Conservation (phyloP, 2,797 vertebrate genomes). For the Amphiprion clarkii region DNA sequence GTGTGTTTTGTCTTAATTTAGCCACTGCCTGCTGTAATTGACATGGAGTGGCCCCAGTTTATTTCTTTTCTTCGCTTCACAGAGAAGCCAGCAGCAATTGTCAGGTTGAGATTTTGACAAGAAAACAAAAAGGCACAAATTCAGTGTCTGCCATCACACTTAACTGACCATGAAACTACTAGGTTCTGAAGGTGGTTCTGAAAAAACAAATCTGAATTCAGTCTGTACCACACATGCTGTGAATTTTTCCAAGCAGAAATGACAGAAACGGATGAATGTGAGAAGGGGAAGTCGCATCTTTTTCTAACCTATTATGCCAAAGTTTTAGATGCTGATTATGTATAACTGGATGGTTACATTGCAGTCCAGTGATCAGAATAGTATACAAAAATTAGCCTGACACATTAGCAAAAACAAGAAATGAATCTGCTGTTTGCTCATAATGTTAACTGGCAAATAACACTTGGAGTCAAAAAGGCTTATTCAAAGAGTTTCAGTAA, state of each 20-base stretch:
- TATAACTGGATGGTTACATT: slow-evolving; percentile 23
- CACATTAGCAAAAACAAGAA: neutral
- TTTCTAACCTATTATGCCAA: slow-evolving; percentile 23
- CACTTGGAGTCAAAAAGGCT: neutral
- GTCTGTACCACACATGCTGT: neutral
- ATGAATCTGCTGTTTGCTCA: slow-evolving; percentile 1
- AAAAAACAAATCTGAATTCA: slow-evolving; percentile 37
- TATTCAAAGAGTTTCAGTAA: slow-evolving; percentile 1
- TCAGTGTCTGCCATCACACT: slow-evolving; percentile 23
- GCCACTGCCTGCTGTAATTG: slow-evolving; percentile 45
- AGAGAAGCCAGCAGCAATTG: slow-evolving; percentile 53
- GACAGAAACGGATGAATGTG: neutral
- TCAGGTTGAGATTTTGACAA: slow-evolving; percentile 55
- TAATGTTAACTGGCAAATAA: slow-evolving; percentile 6
- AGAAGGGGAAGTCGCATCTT: slow-evolving; percentile 6
- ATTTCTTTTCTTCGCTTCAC: slow-evolving; percentile 41
- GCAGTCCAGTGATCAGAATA: neutral
- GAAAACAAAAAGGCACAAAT: slow-evolving; percentile 49
- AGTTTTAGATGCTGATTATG: slow-evolving; percentile 29
- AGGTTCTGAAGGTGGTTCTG: slow-evolving; percentile 38
- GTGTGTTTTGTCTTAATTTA: slow-evolving; percentile 53
- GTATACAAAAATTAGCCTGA: neutral
- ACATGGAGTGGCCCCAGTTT: slow-evolving; percentile 37
- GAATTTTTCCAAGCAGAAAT: slow-evolving; percentile 2
- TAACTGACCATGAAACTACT: slow-evolving; percentile 5